Percentiles rank a stretch among this genome's conserved stretches.
These are phyloP conservation scores for Theodoxus fluviatilis DNA, from an alignment of 2,888 invertebrate species.

Conservation along the genomic window DNA sequence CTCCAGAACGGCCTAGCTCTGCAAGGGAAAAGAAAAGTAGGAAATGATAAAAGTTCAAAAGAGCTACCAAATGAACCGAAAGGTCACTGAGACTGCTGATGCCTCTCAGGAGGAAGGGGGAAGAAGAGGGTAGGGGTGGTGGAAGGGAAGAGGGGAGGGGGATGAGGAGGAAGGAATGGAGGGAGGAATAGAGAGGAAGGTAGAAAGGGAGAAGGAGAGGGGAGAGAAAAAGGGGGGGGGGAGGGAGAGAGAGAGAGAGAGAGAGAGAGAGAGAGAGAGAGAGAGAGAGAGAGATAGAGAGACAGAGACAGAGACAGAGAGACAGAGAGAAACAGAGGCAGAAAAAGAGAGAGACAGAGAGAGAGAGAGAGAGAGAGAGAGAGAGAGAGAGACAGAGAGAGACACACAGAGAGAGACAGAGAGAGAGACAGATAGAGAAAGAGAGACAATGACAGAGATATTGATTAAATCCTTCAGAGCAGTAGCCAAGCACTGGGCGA, in stretches of 20 bases:
- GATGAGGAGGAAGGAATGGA: background rate
- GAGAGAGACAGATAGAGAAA: too few relatives aligned
- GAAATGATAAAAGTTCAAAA: too few relatives aligned
- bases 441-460: too few relatives aligned
- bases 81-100: too few relatives aligned
- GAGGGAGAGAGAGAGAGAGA: background rate
- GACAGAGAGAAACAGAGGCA: background rate
- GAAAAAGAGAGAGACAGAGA: background rate
- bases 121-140: background rate
- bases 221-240: background rate
- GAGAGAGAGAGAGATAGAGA: slow-evolving; percentile 6
- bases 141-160: background rate
- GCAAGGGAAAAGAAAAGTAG: too few relatives aligned
- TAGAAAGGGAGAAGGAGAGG: background rate
- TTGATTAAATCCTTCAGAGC: too few relatives aligned
- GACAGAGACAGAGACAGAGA: background rate
- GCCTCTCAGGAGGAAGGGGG: slow-evolving; percentile 15
- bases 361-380: background rate
- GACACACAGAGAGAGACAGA: too few relatives aligned
- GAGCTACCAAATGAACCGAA: too few relatives aligned
- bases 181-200: background rate
- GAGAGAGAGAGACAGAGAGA: too few relatives aligned
- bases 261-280: background rate
- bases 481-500: too few relatives aligned
- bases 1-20: too few relatives aligned